Evolutionary conservation across 2,888 invertebrate genomes (phyloP).

Genomic region (Hypsopygia costalis): DNA sequence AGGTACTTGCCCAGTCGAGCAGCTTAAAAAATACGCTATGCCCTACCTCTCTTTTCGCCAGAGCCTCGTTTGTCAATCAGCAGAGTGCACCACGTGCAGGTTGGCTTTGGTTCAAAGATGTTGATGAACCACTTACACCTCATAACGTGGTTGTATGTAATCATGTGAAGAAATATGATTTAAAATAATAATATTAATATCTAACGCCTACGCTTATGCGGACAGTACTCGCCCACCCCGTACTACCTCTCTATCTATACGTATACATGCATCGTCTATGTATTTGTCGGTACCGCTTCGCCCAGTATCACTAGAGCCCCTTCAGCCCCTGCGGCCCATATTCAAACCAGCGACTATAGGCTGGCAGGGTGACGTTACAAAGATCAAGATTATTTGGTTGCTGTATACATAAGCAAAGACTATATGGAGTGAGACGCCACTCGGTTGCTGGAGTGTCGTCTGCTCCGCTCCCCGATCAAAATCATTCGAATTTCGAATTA

Average conservation of each 20-base stretch:
- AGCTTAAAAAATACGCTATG: too few relatives aligned
- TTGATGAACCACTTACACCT: too few relatives aligned
- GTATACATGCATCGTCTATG: conserved; percentile 56
- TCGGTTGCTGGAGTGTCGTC: conserved; percentile 72
- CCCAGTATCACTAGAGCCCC: conserved; percentile 52
- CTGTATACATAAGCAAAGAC: conserved; percentile 60
- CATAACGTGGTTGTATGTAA: too few relatives aligned
- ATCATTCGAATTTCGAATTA: conserved; percentile 67
- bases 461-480: conserved; percentile 72
- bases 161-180: too few relatives aligned
- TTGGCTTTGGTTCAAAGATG: too few relatives aligned
- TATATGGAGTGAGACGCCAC: conserved; percentile 61
- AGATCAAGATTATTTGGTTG: conserved; percentile 40
- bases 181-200: too few relatives aligned
- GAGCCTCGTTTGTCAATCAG: too few relatives aligned
- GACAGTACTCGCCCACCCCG: conserved; percentile 66
- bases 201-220: too few relatives aligned
- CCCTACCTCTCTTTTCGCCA: too few relatives aligned
- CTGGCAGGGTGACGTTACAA: conserved; percentile 46
- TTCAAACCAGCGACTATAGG: conserved; percentile 36
- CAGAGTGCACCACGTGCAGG: too few relatives aligned
- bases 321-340: conserved; percentile 43
- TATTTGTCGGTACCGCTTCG: conserved; percentile 76
- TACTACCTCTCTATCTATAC: conserved; percentile 58
- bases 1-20: too few relatives aligned